Conservation (phyloP, 2,113 vertebrate genomes). For the Polyodon spathula region DNA sequence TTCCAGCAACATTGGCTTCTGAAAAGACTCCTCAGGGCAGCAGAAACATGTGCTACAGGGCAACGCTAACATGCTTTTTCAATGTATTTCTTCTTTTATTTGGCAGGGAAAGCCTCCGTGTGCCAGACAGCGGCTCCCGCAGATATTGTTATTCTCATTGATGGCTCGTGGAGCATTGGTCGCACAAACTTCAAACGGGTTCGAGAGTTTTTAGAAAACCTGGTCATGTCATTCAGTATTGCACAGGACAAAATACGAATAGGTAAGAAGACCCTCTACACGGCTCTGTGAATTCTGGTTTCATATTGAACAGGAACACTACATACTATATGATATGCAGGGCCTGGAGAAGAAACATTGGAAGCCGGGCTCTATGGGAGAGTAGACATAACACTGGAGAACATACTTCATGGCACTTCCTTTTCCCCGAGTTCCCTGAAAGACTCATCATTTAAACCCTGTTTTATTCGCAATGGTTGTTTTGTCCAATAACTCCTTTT, state of each 20-base stretch:
- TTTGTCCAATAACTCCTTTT: too few relatives aligned
- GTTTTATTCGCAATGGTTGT: too few relatives aligned
- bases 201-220: conserved; percentile 72
- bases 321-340: too few relatives aligned
- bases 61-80: not conserved
- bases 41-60: too few relatives aligned
- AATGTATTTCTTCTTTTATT: not conserved
- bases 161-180: conserved; percentile 91
- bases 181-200: conserved; percentile 81
- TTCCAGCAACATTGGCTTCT: too few relatives aligned
- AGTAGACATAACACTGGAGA: too few relatives aligned
- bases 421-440: not conserved
- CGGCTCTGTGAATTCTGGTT: not conserved
- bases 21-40: too few relatives aligned
- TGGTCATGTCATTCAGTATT: conserved; percentile 74
- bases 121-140: conserved; percentile 51
- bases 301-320: too few relatives aligned
- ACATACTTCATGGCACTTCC: not conserved
- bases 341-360: too few relatives aligned
- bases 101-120: conserved; percentile 50
- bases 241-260: conserved; percentile 68
- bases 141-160: conserved; percentile 76
- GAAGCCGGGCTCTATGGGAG: too few relatives aligned
- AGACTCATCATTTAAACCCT: too few relatives aligned
- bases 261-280: conserved; percentile 48